These are phyloP conservation scores for Eutolmus rufibarbis DNA, from an alignment of 2,888 invertebrate species.

Conservation along the genomic window DNA sequence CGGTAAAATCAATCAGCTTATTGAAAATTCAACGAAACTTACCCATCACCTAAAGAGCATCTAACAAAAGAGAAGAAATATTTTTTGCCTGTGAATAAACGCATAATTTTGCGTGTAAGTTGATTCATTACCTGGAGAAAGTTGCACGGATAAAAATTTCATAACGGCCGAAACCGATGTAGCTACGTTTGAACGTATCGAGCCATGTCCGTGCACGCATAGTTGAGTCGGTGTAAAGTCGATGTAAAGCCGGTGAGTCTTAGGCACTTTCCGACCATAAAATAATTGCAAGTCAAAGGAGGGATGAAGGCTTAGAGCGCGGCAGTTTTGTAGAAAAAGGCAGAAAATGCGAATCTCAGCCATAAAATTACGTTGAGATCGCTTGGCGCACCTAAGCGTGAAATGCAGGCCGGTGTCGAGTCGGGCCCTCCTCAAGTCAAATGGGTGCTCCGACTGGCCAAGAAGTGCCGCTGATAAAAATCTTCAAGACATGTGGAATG, in stretches of 20 bases:
- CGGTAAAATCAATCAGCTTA: not conserved
- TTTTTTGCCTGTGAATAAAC: not conserved
- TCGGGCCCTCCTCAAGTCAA: not conserved
- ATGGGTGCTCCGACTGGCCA: not conserved
- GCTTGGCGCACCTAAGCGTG: not conserved
- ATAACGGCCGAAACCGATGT: not conserved
- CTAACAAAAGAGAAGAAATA: not conserved
- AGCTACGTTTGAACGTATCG: not conserved
- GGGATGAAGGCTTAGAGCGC: not conserved
- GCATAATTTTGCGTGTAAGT: not conserved
- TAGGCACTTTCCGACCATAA: not conserved
- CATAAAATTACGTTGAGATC: not conserved
- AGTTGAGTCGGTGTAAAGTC: not conserved
- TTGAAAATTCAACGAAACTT: not conserved
- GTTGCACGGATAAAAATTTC: slow-evolving; percentile 12
- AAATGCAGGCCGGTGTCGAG: not conserved
- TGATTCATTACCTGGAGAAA: slow-evolving; percentile 3
- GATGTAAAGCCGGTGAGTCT: not conserved
- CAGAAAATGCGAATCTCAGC: not conserved
- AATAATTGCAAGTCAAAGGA: not conserved
- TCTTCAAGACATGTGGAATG: not conserved
- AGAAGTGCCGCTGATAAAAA: not conserved
- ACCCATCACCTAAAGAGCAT: not conserved
- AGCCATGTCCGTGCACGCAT: not conserved
- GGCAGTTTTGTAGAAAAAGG: not conserved